A percentile compares a stretch with the other conserved stretches of the same genome.
Evolutionary conservation across 2,797 vertebrate genomes (phyloP).

Genomic region (Tauraco hartlaubi): DNA sequence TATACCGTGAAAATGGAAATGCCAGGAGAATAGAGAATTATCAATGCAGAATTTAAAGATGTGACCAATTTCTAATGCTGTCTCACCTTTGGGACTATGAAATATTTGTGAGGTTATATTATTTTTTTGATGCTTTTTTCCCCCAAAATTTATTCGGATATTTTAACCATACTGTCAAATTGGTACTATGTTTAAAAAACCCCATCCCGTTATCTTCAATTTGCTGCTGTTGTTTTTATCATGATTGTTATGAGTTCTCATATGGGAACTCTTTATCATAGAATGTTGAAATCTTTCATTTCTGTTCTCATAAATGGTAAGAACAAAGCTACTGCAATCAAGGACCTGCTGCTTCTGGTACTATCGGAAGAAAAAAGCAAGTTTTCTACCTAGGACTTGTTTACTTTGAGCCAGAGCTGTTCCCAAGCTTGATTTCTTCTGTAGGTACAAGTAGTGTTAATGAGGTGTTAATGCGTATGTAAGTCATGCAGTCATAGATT

Average conservation of each 20-base stretch:
- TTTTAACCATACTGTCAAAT: background rate
- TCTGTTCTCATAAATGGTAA: background rate
- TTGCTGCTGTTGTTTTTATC: background rate
- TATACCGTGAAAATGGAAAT: background rate
- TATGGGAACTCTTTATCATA: background rate
- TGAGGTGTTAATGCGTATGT: slow-evolving; percentile 29
- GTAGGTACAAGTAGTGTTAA: slow-evolving; percentile 2
- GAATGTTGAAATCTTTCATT: background rate
- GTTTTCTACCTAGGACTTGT: background rate
- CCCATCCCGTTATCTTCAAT: background rate
- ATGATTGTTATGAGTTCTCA: background rate
- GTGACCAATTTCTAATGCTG: background rate
- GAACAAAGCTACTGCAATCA: background rate
- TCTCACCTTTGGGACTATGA: background rate
- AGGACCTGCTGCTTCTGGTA: background rate
- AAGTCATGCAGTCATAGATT: background rate
- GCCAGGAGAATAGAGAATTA: background rate
- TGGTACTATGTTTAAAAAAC: background rate
- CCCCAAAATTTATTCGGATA: background rate
- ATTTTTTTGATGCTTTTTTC: background rate
- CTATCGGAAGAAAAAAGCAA: background rate
- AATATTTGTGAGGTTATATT: background rate
- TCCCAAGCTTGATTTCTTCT: background rate
- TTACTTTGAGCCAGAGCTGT: background rate
- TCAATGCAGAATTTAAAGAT: background rate